A percentile compares a stretch with the other conserved stretches of the same genome.
These are phyloP conservation scores for Ammospiza caudacuta DNA, from an alignment of 2,113 vertebrate species.

Conservation along the genomic window DNA sequence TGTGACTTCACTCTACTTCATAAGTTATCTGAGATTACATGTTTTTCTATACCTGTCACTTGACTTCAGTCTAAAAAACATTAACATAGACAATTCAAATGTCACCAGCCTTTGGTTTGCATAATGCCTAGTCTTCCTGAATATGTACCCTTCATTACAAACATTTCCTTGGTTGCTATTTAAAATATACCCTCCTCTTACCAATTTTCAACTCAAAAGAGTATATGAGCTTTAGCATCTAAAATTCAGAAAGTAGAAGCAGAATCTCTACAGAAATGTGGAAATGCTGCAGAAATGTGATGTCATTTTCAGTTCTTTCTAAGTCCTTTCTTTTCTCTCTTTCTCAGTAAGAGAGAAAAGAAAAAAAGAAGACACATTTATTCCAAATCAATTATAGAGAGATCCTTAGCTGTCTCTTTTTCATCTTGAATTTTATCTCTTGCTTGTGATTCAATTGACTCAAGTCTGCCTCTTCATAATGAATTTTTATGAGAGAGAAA, in stretches of 20 bases:
- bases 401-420: not conserved
- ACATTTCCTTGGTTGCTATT: not conserved
- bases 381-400: not conserved
- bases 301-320: not conserved
- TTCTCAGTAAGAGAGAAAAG: not conserved
- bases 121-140: not conserved
- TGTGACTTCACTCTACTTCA: not conserved
- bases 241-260: not conserved
- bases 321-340: no score
- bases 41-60: not conserved
- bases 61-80: not conserved
- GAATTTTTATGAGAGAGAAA: not conserved
- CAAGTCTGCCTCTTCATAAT: not conserved
- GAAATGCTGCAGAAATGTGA: not conserved
- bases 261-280: not conserved
- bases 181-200: not conserved
- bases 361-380: not conserved
- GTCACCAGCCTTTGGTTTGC: not conserved
- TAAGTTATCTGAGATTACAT: not conserved
- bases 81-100: not conserved
- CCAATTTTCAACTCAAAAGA: not conserved
- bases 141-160: not conserved
- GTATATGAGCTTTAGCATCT: not conserved
- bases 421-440: conserved; percentile 22
- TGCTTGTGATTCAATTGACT: not conserved